Base-by-base conservation (phyloP, 2,113 vertebrate genomes). In the Rhabdornis inornatus region DNA sequence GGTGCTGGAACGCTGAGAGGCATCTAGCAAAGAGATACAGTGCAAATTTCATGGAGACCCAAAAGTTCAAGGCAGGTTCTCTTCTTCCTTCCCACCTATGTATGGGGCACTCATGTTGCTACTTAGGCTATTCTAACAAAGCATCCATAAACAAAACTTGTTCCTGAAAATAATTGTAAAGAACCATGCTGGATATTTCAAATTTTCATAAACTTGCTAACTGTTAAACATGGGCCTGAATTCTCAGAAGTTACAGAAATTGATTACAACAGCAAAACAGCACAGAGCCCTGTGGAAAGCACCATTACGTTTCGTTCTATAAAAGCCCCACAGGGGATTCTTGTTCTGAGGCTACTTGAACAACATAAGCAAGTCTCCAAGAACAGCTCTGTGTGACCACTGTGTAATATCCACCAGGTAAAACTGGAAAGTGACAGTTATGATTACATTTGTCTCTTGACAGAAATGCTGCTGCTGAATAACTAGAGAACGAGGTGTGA, bases 191-290 rank as follows among this genome's bases (percentile, higher is more conserved):
- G 40, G 50, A 40, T 79, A 91, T 40, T 87, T 79, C 27, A 76
- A 45, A 79, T 85, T 55, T 92, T 59, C 61, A 42, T 60, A 64
- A 84, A 25, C 49, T 82, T 60, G 35, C 13, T 55, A 85, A 42
- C 74, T 81, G 61, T 65, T 87, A 94, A 68, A 76, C 30, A 57
- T 1, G 33, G 45, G 21, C 9, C 31, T 16, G 65, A 91, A 76
- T 89, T 92, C 78, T 94, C 74, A 92, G 88, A 81, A 94, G 60
- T 91, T 56, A 89, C 87, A 91, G 84, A 57, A 87, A 85, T 61
- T 42, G 50, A 49, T 72, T 71, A 56, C 56, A 60, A 31, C 9
- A 59, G 37, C n/a, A 83, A 87, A 95, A 71, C 37, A 78, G 60
- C 4, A 2, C 37, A 50, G 31, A 87, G 47, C 25, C 22, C 45